Base-by-base conservation (phyloP, 2,113 vertebrate genomes). In the Aepyceros melampus region DNA sequence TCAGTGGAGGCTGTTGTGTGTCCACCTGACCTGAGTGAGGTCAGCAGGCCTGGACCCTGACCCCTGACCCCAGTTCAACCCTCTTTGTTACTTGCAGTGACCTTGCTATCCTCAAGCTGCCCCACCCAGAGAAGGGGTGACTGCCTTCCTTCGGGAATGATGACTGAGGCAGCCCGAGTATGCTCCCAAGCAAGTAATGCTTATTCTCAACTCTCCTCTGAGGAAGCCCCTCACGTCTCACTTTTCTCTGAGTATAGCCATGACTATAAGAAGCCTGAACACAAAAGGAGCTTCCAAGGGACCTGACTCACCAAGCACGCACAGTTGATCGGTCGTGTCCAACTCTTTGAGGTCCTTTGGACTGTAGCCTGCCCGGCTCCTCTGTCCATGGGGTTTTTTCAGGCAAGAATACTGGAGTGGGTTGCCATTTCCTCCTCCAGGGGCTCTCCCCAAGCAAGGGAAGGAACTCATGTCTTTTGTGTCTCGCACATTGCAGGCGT, bases 281-380 rank as follows among this genome's bases (percentile, higher is more conserved):
- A 40, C 67, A 11, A 76, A 55, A 79, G 53, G 51, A 67, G 1
- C 43, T 81, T 88, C 76, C 17, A 1, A 55, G 82, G 13, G 31
- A 21, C 29, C 31, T 3, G 43, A 33, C 31, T 60, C 92, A 36
- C 60, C 67, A 23, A 40, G 67, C 67, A 23, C 12, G n/a, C 67
- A 12, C 3, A 40, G 67, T 40, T 0, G 1, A 23, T 71, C 19
- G 6, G 67, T 19, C 1, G 1, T 0, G 1, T 31, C 31, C 51
- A 16, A 27, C 19, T 71, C 67, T 67, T 67, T 23, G n/a, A 40
- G 67, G 12, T 21, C 67, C 67, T 71, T 71, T 40, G 67, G 67
- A 74, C 36, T 6, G 67, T 74, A 40, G 67, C 36, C 67, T 23
- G 36, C 36, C 67, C 6, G 67, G 36, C 1, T 25, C 21, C 19